Evolutionary conservation across 2,797 vertebrate genomes (phyloP).

Genomic region (Propithecus perrieri): DNA sequence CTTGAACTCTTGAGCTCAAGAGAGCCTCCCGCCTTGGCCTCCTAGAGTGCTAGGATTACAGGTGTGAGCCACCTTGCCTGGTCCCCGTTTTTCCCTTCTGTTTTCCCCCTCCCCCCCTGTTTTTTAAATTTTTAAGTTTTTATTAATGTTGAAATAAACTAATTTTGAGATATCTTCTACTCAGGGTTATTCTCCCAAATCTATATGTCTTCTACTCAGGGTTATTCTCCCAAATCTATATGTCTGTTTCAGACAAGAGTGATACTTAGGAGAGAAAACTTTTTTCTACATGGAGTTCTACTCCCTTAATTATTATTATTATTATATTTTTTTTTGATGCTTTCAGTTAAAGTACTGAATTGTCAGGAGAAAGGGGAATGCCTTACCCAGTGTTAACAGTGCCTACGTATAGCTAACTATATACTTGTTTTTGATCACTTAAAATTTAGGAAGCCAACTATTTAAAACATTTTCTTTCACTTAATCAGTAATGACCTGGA

Average conservation of each 20-base stretch:
- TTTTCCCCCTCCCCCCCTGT: not conserved
- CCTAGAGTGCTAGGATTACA: too few species aligned
- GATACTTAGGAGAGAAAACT: not conserved
- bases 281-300: not conserved
- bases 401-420: fast-evolving
- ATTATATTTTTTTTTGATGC: not conserved
- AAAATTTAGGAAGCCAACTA: not conserved
- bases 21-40: too few species aligned
- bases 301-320: not conserved
- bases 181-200: not conserved
- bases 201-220: not conserved
- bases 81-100: too few species aligned
- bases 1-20: too few species aligned
- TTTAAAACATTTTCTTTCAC: not conserved
- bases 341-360: not conserved
- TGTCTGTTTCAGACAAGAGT: slow-evolving; percentile 11
- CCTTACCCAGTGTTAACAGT: not conserved
- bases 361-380: not conserved
- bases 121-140: not conserved
- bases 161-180: not conserved
- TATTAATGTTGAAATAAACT: not conserved
- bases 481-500: not conserved
- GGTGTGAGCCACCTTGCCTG: too few species aligned
- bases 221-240: not conserved
- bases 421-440: not conserved